Evolutionary conservation across 2,797 vertebrate species (phyloP), one percentile per base, ranked within the genome.

Genomic region (Hydrolagus colliei): DNA sequence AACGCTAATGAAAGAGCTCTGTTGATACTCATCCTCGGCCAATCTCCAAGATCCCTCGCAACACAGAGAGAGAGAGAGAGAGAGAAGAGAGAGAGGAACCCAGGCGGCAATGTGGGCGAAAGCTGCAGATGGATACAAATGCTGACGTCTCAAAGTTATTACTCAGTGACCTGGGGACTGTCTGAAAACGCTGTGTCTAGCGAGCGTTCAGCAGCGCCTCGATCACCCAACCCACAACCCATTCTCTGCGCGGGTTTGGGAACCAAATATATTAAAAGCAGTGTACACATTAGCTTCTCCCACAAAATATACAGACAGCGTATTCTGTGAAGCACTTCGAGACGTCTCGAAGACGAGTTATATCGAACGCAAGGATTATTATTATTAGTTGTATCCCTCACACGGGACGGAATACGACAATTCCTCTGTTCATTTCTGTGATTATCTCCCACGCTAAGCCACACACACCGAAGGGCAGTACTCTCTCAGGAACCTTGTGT

Each of bases 1-100:
- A 41, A 27, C 20, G 65, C 63, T 68, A 71, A 84, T 68, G 65
- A 84, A 84, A 84, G 63, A 84, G 65, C 65, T 68, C 79, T 84
- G 79, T 84, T 84, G 79, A 84, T 84, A 84, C 63, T 68, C 68
- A 65, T 52, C 63, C 22, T 68, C 16, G 8, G 79, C 79, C 79
- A 84, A 84, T 84, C 41, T 41, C 67, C 79, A 84, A 65, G 62
- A 80, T 84, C 35, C 41, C 6, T 52, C 41, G 41, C 41, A 52
- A 52, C 41, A 52, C 18, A 35, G 27, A 41, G 27, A 20, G 10
- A 35, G 79, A 20, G 10, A 35, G 79, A 27, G 27, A 27, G 27
- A 27, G 27, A 27, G 27, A 27, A 27, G 32, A 35, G 27, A 41
- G 27, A 20, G 10, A 35, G 79, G 41, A 10, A 14, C 32, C n/a